Evolutionary conservation across 2,113 vertebrate genomes (phyloP), one percentile per base, ranked within the genome.

Genomic region (Castor canadensis): DNA sequence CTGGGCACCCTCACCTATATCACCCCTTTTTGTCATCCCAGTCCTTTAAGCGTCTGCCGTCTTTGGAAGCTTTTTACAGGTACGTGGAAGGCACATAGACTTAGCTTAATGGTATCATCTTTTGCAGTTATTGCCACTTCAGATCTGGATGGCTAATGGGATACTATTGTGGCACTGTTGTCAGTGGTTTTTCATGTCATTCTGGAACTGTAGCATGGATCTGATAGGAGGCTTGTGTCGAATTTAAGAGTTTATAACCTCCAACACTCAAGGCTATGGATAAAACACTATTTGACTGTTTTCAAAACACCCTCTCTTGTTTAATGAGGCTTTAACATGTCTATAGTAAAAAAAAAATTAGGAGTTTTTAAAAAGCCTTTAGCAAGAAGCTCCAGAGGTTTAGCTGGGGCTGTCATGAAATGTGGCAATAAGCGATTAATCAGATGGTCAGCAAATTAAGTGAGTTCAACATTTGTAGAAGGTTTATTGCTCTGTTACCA

Each of bases 321-420:
- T 92, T 92, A 95, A 94, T 96, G 92, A 96, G 87, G 75, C 91
- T 91, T 89, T 90, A 92, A 93, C 89, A 54, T 89, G 15, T 90
- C 28, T 87, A 15, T 52, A n/a, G 32, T 20, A 13, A 28, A 16
- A 43, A 79, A 35, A 69, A 71, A 80, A 90, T 54, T 11, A 40
- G 43, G 80, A 58, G 54, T 73, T 79, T 93, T 86, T 54, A 89
- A 83, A 87, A 85, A 40, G 72, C 2, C 66, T 77, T 94, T 96
- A 96, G 94, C 75, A 96, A 93, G 88, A 87, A 73, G 16, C 38
- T 82, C 84, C n/a, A 58, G 85, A 95, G 38, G 43, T 77, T 95
- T 88, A 79, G 16, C 80, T 32, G 45, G 71, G 32, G 35, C 54
- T n/a, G 67, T 69, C 81, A 67, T 90, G 76, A 40, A 92, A 77